These are phyloP conservation scores for Periphyllus acericola DNA, from an alignment of 2,888 invertebrate genomes.

Conservation along the genomic window DNA sequence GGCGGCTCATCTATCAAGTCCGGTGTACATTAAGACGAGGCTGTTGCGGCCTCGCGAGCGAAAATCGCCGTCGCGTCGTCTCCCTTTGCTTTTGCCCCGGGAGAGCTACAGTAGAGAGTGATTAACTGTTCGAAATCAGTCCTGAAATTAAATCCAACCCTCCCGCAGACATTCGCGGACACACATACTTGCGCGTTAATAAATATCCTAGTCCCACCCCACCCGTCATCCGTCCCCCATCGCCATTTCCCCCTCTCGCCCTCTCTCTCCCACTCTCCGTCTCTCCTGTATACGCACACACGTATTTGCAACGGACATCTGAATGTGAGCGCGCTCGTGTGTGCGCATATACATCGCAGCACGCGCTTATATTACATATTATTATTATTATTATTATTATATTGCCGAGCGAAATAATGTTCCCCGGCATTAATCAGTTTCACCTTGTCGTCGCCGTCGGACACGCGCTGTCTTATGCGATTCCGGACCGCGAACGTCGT, in stretches of 20 bases:
- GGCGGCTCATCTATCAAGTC: slow-evolving; percentile 50
- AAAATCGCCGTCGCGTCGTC: not conserved
- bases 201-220: slow-evolving; percentile 50
- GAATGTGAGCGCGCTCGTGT: not conserved
- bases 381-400: too few relatives aligned
- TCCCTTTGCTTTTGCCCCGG: not conserved
- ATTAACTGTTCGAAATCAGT: slow-evolving; percentile 64
- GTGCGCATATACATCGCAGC: not conserved
- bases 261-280: too few relatives aligned
- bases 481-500: not conserved
- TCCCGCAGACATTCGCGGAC: slow-evolving; percentile 15
- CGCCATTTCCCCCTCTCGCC: too few relatives aligned
- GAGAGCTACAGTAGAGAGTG: slow-evolving; percentile 54
- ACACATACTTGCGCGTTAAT: slow-evolving; percentile 62
- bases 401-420: slow-evolving; percentile 29
- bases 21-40: slow-evolving; percentile 30
- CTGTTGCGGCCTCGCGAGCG: not conserved
- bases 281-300: too few relatives aligned
- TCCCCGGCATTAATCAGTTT: slow-evolving; percentile 45
- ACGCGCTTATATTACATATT: not conserved
- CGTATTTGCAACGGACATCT: slow-evolving; percentile 30
- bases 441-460: not conserved
- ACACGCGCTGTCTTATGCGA: not conserved
- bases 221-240: not conserved
- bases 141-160: slow-evolving; percentile 63